These are phyloP conservation scores for Linnaemya tessellans DNA, from an alignment of 2,888 invertebrate genomes.

Conservation along the genomic window DNA sequence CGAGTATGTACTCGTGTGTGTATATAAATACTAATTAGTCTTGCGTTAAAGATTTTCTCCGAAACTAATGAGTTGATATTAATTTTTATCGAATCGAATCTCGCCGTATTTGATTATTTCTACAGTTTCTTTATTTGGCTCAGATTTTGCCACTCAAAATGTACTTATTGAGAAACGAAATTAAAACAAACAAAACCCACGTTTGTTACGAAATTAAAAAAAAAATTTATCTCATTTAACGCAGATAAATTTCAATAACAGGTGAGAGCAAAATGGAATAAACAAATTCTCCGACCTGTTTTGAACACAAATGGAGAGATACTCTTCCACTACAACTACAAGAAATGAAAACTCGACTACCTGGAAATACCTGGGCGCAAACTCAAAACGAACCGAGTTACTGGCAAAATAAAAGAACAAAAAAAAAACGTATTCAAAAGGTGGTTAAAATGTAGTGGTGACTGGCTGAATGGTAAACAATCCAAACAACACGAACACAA, in stretches of 20 bases:
- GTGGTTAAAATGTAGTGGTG: conserved; percentile 61
- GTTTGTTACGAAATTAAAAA: conserved; percentile 54
- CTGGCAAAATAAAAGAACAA: conserved; percentile 3
- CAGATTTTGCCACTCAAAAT: conserved; percentile 28
- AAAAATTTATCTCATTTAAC: conserved; percentile 62
- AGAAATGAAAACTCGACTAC: conserved; percentile 31
- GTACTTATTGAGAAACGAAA: neutral
- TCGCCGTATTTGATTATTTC: conserved; percentile 31
- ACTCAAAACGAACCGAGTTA: conserved; percentile 50
- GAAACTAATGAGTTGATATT: neutral
- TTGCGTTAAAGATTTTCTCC: neutral
- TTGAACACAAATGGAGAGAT: conserved; percentile 35
- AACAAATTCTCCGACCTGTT: conserved; percentile 63
- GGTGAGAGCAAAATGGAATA: conserved; percentile 54
- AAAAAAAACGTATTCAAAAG: conserved; percentile 37
- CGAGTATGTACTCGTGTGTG: too few species aligned
- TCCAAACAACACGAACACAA: neutral
- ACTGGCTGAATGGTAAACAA: conserved; percentile 49
- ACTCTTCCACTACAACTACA: conserved; percentile 27
- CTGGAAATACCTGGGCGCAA: conserved; percentile 69
- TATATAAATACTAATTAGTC: neutral
- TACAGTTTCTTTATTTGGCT: conserved; percentile 31
- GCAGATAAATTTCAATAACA: conserved; percentile 61
- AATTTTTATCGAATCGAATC: conserved; percentile 1
- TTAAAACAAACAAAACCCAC: conserved; percentile 69